Base-by-base conservation (phyloP, 2,113 vertebrate genomes). In the Plecotus auritus region DNA sequence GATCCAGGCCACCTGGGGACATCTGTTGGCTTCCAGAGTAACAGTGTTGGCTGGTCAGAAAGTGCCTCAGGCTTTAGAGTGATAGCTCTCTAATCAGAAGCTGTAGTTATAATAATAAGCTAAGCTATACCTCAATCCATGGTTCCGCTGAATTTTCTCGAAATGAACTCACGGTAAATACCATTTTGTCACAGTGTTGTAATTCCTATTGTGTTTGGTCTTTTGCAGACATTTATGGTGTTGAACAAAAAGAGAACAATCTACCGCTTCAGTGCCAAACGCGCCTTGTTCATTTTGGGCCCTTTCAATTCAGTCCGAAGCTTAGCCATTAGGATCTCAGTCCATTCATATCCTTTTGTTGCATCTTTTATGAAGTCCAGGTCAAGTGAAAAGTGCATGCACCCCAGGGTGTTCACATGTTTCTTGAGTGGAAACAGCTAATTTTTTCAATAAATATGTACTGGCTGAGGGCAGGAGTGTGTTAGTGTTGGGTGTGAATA, bases 261-360 rank as follows among this genome's bases (percentile, higher is more conserved):
- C 98, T 99, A 99, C 98, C 99, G 99, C 89, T 99, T 99, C 98
- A 99, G 99, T 91, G 99, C 99, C 98, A 99, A 99, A 5, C 98
- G 98, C 32, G 99, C 99, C 81, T 98, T 99, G 96, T 99, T 99
- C 98, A 98, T 99, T 97, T 98, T 99, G 93, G 99, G 99, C 90
- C 99, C 99, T 69, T 99, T 99, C 97, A 98, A 99, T 95, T 98
- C 98, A 2, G 70, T 99, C 96, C 97, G 99, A 98, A 98, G 99
- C 96, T 91, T 98, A 82, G 99, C 99, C 97, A 99, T 99, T 98
- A 98, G 97, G 97, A 98, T 99, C 98, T 99, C 99, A 67, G 98
- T 99, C 66, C 99, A 99, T 98, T 99, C 99, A 99, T 99, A 99
- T 99, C 99, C 99, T 99, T 99, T 98, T 87, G 42, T 59, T 35